Conservation (phyloP, 2,113 vertebrate genomes). For the Nothocercus julius region DNA sequence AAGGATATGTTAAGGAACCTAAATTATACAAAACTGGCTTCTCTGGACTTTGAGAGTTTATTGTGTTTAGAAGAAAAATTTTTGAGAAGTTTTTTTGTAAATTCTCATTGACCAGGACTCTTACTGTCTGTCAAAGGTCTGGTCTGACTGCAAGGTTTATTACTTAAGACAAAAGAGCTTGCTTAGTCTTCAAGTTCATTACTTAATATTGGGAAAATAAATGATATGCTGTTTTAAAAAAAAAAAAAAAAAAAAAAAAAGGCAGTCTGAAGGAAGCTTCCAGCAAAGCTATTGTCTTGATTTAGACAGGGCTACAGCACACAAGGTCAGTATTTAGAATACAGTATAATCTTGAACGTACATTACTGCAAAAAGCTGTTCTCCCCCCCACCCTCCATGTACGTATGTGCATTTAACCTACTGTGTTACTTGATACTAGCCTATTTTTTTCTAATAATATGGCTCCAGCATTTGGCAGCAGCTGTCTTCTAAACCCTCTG, state of each 20-base stretch:
- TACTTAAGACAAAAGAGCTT: constrained; percentile 15
- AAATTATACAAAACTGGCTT: background rate
- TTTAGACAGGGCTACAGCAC: constrained; percentile 55
- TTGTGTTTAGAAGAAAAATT: background rate
- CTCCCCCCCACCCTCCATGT: background rate
- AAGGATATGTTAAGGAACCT: background rate
- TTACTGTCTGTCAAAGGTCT: background rate
- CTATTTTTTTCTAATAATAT: constrained; percentile 30
- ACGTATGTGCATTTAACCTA: background rate
- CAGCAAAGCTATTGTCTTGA: constrained; percentile 32
- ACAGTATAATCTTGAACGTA: background rate
- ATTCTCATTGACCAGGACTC: background rate
- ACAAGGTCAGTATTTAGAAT: constrained; percentile 39
- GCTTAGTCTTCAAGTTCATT: constrained; percentile 27
- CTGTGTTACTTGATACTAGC: background rate
- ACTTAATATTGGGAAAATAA: constrained; percentile 18
- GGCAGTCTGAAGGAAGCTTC: constrained; percentile 39
- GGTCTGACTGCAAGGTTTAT: background rate
- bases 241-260: constrained; percentile 44
- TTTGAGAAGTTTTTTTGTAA: background rate
- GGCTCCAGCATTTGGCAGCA: constrained; percentile 6
- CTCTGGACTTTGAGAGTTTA: background rate
- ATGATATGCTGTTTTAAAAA: background rate
- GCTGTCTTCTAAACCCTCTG: background rate
- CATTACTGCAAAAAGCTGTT: constrained; percentile 1